A percentile compares a stretch with the other conserved stretches of the same genome.
Evolutionary conservation across 1,140 invertebrate species (phyloP).

Genomic region (Apis florea): DNA sequence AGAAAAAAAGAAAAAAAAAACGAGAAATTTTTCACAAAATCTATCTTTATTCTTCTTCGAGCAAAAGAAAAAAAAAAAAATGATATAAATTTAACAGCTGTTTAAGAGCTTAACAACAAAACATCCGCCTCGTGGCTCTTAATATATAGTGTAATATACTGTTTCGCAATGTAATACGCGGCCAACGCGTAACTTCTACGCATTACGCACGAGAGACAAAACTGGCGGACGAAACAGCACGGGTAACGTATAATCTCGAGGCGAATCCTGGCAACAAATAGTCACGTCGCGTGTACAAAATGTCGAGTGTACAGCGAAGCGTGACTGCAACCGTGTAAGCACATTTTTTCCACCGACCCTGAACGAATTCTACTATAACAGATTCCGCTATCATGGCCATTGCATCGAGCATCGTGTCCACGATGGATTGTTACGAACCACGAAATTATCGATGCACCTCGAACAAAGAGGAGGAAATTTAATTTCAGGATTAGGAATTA

Average conservation of each 20-base stretch:
- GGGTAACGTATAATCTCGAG: not conserved
- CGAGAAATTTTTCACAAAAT: no score
- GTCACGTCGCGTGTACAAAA: conserved; percentile 27
- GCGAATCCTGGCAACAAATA: conserved; percentile 1
- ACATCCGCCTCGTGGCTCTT: not conserved
- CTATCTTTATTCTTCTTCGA: not conserved
- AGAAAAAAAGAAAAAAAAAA: no score
- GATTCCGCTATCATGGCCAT: conserved; percentile 2
- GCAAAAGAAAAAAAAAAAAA: not conserved
- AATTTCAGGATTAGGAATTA: not conserved
- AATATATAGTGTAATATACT: not conserved
- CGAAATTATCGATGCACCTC: not conserved
- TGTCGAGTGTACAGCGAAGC: not conserved
- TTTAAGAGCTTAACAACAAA: not conserved
- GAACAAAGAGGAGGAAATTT: not conserved
- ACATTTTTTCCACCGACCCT: conserved; percentile 26
- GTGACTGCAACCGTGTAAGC: conserved; percentile 15
- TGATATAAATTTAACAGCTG: not conserved
- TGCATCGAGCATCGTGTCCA: not conserved
- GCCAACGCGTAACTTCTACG: not conserved
- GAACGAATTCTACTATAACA: conserved; percentile 30
- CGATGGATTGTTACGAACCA: not conserved
- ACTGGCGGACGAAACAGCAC: not conserved
- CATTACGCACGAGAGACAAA: not conserved
- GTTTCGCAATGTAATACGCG: conserved; percentile 5